Evolutionary conservation across 2,888 invertebrate species (phyloP), one percentile per base, ranked within the genome.

Genomic region (Dioctria rufipes): DNA sequence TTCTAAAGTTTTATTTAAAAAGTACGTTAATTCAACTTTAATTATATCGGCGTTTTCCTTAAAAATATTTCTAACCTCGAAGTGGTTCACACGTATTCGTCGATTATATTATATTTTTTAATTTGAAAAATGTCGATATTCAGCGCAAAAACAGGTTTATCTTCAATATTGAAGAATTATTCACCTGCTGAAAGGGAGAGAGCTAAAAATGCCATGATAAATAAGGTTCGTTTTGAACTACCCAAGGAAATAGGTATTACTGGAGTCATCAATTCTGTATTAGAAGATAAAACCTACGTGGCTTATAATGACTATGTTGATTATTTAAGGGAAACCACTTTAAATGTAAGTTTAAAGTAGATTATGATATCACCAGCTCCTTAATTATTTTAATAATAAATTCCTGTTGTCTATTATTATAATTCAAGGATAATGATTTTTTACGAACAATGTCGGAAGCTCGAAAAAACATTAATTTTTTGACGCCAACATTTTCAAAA

Each of bases 401-500:
- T 25, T 25, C 25, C 25, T 25, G 25, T 25, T 25, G 2, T 25
- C 65, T 3, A 9, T 40, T 63, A 51, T 37, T 67, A 60, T 61
- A 42, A 78, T 87, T 89, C 42, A 84, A 92, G 90, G 93, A 93
- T 85, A 86, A 86, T 5, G 92, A 93, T 83, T 89, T 94, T 39
- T 84, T 90, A n/a, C 87, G 89, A 39, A 87, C 93, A 60, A 85
- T 94, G 25, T 86, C 86, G 61, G 92, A 92, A 85, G 90, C 92
- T 0, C 90, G 90, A 61, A 90, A 91, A 83, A 91, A 92, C 84
- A 90, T 93, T 42, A 90, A 92, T n/a, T 85, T 92, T 25, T 86
- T 94, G 39, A 91, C 91, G 81, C 89, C 91, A 42, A 89, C 91
- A 80, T 91, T 93, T 83, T 90, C 90, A 82, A 85, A 90, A 67